These are phyloP conservation scores for Drosophila trichaetosa DNA, from an alignment of 2,888 invertebrate species.

Conservation along the genomic window DNA sequence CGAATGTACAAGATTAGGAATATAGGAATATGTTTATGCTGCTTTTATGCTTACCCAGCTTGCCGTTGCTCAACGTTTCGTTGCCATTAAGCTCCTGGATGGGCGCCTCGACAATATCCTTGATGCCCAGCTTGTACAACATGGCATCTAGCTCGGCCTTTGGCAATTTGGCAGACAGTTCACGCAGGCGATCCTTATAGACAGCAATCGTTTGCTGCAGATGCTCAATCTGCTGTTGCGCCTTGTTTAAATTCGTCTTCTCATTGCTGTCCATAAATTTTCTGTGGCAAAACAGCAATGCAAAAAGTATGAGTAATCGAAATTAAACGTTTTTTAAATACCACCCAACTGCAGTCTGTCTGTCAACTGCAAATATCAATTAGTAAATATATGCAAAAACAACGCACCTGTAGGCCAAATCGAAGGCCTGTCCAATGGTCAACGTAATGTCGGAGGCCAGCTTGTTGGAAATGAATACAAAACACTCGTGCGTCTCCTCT, in stretches of 20 bases:
- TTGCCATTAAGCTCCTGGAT: slow-evolving; percentile 51
- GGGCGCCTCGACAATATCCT: slow-evolving; percentile 86
- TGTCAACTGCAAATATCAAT: neutral
- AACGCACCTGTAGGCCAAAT: slow-evolving; percentile 94
- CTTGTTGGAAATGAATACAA: slow-evolving; percentile 98
- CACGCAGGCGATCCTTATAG: slow-evolving; percentile 92
- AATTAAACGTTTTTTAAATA: neutral
- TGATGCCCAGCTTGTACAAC: slow-evolving; percentile 86
- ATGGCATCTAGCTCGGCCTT: slow-evolving; percentile 85
- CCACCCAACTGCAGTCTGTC: neutral
- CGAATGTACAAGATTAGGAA: neutral
- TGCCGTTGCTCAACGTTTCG: slow-evolving; percentile 69
- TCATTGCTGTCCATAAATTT: slow-evolving; percentile 96
- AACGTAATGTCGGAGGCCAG: slow-evolving; percentile 98
- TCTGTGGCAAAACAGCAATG: slow-evolving; percentile 84
- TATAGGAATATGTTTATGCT: neutral
- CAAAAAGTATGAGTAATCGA: neutral
- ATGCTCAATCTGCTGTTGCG: slow-evolving; percentile 94
- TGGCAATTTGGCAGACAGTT: slow-evolving; percentile 86
- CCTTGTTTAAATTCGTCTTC: slow-evolving; percentile 94
- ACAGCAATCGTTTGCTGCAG: slow-evolving; percentile 94
- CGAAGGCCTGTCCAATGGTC: slow-evolving; percentile 99
- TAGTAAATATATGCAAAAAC: neutral
- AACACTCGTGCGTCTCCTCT: slow-evolving; percentile 95
- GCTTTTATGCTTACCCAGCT: slow-evolving; percentile 57